A percentile compares a stretch with the other conserved stretches of the same genome.
Evolutionary conservation across 2,113 vertebrate species (phyloP).

Genomic region (Nansenia antarctica): DNA sequence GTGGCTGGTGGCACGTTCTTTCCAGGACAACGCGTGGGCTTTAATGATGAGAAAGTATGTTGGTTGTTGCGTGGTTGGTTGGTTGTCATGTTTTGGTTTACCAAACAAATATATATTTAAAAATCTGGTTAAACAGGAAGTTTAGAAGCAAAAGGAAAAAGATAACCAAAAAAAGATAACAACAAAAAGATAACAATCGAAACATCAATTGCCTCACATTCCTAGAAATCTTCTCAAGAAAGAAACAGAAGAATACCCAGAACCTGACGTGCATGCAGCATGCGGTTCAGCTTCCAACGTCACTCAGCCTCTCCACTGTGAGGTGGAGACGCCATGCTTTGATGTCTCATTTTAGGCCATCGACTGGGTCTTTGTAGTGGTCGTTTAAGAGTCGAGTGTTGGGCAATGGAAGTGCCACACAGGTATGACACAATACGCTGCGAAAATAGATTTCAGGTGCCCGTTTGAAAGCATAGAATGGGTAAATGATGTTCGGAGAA

Average conservation of each 20-base stretch:
- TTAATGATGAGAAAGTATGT: background rate
- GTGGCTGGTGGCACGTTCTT: background rate
- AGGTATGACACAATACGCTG: background rate
- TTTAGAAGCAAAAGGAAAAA: constrained; percentile 1
- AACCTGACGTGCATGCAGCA: constrained; percentile 65
- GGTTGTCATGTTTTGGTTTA: no score
- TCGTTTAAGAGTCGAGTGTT: constrained; percentile 18
- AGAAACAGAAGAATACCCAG: constrained; percentile 64
- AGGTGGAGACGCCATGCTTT: constrained; percentile 54
- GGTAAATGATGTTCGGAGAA: background rate
- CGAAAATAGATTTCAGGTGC: background rate
- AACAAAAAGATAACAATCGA: constrained; percentile 19
- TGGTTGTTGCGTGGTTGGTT: background rate
- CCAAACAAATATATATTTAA: no score
- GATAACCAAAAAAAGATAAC: background rate
- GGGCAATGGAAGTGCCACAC: background rate
- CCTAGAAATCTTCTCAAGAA: constrained; percentile 72
- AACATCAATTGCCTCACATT: constrained; percentile 65
- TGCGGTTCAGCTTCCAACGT: constrained; percentile 28
- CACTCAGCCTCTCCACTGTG: constrained; percentile 58
- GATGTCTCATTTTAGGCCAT: constrained; percentile 33
- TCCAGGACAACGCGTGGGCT: background rate
- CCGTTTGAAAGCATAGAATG: background rate
- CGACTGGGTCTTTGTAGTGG: constrained; percentile 14
- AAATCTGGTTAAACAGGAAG: background rate